Conservation (phyloP, 2,888 invertebrate species). For the Drosophila picticornis region DNA sequence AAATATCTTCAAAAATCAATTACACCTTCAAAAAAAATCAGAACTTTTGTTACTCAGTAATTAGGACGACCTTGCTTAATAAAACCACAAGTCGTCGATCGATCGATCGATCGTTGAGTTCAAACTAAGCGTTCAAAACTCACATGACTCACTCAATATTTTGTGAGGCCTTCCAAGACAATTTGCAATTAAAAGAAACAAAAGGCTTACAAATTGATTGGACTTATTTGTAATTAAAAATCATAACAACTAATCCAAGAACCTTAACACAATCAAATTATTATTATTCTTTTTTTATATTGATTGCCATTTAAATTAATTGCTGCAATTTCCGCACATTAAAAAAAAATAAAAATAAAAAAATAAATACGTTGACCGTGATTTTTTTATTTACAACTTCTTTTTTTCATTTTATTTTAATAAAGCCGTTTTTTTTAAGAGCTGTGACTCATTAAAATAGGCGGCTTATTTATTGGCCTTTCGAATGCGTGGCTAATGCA, state of each 20-base stretch:
- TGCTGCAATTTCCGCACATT: slow-evolving; percentile 58
- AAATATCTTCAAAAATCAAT: not conserved
- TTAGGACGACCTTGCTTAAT: slow-evolving; percentile 32
- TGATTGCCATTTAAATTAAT: slow-evolving; percentile 52
- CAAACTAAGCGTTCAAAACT: slow-evolving; percentile 17
- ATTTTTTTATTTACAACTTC: not conserved
- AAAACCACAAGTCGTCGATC: slow-evolving; percentile 15
- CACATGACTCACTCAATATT: slow-evolving; percentile 7
- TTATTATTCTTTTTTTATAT: slow-evolving; percentile 36
- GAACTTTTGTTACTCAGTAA: not conserved
- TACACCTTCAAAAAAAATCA: not conserved
- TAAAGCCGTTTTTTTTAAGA: slow-evolving; percentile 8
- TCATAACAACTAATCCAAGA: not conserved
- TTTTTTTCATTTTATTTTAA: slow-evolving; percentile 22
- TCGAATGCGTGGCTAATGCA: slow-evolving; percentile 38
- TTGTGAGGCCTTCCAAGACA: slow-evolving; percentile 21
- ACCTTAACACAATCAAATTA: slow-evolving; percentile 22
- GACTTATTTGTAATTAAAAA: slow-evolving; percentile 15
- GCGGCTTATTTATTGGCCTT: slow-evolving; percentile 57
- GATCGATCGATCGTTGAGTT: slow-evolving; percentile 11
- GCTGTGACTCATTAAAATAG: slow-evolving; percentile 50
- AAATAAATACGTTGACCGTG: slow-evolving; percentile 5
- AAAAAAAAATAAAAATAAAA: not conserved
- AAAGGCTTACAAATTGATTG: slow-evolving; percentile 34
- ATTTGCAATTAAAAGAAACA: slow-evolving; percentile 26